Percentiles rank a stretch among this genome's conserved stretches.
These are phyloP conservation scores for Rhamnusium bicolor DNA, from an alignment of 2,888 invertebrate genomes.

Conservation along the genomic window DNA sequence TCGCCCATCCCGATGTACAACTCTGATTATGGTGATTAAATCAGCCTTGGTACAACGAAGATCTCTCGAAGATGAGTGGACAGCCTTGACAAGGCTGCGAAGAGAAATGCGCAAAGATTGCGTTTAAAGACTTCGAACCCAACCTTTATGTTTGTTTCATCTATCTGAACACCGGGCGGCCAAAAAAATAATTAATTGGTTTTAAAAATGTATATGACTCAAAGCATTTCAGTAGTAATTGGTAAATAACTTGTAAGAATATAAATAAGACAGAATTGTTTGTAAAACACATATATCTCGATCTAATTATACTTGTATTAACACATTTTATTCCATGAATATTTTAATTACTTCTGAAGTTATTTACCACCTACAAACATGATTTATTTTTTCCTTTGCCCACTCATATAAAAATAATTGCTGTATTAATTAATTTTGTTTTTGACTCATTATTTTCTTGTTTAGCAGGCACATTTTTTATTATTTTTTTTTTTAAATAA, in stretches of 20 bases:
- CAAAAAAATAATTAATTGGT: neutral
- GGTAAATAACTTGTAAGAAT: neutral
- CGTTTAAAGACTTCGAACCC: conserved; percentile 25
- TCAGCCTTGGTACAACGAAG: conserved; percentile 30
- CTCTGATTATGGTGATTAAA: conserved; percentile 8
- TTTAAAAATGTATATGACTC: neutral
- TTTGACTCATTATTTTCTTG: neutral
- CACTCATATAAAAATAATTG: neutral
- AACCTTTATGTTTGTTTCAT: neutral
- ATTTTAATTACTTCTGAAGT: neutral
- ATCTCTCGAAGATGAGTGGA: conserved; percentile 34
- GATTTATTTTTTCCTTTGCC: neutral
- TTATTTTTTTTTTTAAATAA: no score
- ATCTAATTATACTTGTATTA: no score
- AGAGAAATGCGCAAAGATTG: conserved; percentile 37
- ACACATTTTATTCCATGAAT: neutral
- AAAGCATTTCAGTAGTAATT: neutral
- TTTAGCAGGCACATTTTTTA: no score
- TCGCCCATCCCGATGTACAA: neutral
- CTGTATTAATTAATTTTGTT: neutral
- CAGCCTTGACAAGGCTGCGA: conserved; percentile 40
- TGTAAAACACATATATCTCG: neutral
- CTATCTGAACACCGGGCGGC: neutral
- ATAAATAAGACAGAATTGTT: neutral
- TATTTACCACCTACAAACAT: neutral